Conservation (phyloP, 2,888 invertebrate genomes). For the Ephialtes manifestator region DNA sequence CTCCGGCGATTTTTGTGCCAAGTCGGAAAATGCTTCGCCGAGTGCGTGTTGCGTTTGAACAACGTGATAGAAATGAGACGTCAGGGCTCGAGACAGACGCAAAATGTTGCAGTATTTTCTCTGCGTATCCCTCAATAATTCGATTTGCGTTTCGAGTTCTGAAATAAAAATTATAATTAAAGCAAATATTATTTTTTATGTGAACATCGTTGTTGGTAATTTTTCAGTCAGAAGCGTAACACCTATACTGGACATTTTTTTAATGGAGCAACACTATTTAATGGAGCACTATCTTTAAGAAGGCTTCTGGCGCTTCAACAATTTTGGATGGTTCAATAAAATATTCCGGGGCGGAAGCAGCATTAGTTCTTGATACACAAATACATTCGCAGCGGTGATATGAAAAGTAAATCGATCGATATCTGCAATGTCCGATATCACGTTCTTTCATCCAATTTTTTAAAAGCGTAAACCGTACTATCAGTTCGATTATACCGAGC, state of each 20-base stretch:
- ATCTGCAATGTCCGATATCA: too few relatives aligned
- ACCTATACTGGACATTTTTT: too few relatives aligned
- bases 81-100: constrained; percentile 93
- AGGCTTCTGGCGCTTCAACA: too few relatives aligned
- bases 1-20: constrained; percentile 98
- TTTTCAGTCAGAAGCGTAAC: too few relatives aligned
- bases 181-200: constrained; percentile 13
- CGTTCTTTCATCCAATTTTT: too few relatives aligned
- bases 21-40: constrained; percentile 97
- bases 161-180: constrained; percentile 75
- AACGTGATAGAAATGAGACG: constrained; percentile 95
- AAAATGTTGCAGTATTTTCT: constrained; percentile 96
- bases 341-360: too few relatives aligned
- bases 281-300: not conserved
- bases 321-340: too few relatives aligned
- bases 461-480: too few relatives aligned
- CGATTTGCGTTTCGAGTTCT: constrained; percentile 98
- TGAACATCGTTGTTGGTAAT: not conserved
- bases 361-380: too few relatives aligned
- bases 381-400: too few relatives aligned
- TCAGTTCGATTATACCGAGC: too few relatives aligned
- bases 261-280: not conserved
- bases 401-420: too few relatives aligned
- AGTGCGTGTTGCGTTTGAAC: constrained; percentile 95
- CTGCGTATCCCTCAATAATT: constrained; percentile 96